Evolutionary conservation across 2,888 invertebrate genomes (phyloP).

Genomic region (Scaptomyza cyrtandrae): DNA sequence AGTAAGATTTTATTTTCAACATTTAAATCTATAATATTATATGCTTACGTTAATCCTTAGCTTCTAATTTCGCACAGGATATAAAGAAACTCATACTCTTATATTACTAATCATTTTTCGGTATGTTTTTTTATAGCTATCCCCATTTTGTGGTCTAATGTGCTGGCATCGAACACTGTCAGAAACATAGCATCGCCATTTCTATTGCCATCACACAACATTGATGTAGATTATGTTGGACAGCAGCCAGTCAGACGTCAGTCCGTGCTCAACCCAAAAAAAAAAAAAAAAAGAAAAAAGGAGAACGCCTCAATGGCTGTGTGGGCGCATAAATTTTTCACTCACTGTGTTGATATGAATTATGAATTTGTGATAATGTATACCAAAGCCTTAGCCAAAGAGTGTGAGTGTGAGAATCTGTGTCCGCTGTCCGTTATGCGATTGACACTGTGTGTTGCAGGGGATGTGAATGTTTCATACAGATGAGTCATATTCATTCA

Average conservation of each 20-base stretch:
- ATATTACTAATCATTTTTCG: background rate
- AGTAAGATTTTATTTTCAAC: too few species aligned
- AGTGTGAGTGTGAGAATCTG: conserved; percentile 49
- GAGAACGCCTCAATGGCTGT: conserved; percentile 30
- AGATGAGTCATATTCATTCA: conserved; percentile 37
- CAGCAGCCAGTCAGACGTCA: conserved; percentile 67
- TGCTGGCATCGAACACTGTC: conserved; percentile 20
- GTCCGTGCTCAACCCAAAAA: conserved; percentile 52
- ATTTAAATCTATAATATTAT: too few species aligned
- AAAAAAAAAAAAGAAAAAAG: background rate
- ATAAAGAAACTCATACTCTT: conserved; percentile 18
- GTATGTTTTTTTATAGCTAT: conserved; percentile 3
- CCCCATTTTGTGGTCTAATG: conserved; percentile 32
- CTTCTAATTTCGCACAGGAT: conserved; percentile 1
- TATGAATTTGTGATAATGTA: conserved; percentile 67
- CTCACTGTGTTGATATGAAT: conserved; percentile 66
- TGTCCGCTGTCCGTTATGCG: conserved; percentile 23
- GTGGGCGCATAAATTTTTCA: conserved; percentile 73
- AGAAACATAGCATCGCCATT: conserved; percentile 15
- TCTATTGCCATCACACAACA: conserved; percentile 23
- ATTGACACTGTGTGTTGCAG: conserved; percentile 34
- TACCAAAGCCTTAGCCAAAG: conserved; percentile 19
- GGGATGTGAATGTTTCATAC: conserved; percentile 19
- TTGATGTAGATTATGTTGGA: conserved; percentile 74
- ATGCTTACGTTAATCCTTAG: too few species aligned